These are phyloP conservation scores for Elachura formosa DNA, from an alignment of 2,113 vertebrate species.

Conservation along the genomic window DNA sequence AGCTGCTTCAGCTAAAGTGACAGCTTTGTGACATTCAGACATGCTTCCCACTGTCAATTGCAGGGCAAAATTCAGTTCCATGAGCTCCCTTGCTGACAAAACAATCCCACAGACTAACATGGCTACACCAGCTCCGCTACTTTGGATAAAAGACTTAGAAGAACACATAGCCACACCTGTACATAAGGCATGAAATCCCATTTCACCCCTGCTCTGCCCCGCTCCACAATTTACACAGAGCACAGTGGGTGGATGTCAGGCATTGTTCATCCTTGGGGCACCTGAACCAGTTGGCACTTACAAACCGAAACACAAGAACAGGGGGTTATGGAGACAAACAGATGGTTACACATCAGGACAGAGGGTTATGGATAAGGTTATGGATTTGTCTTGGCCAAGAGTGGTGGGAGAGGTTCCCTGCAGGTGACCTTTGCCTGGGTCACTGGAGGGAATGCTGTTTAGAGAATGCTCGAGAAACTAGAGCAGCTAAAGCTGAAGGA, in stretches of 20 bases:
- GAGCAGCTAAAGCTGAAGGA: background rate
- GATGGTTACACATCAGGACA: background rate
- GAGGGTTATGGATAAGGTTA: background rate
- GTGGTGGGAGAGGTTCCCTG: background rate
- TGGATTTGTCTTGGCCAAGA: background rate
- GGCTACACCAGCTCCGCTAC: rapidly evolving
- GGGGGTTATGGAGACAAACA: background rate
- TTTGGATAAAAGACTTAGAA: background rate
- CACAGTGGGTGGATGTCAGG: rapidly evolving
- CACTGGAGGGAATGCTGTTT: background rate
- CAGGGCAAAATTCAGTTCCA: background rate
- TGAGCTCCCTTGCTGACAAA: background rate
- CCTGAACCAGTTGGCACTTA: background rate
- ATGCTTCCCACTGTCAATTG: background rate
- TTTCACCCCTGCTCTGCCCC: background rate
- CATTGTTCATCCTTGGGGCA: background rate
- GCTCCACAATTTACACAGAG: rapidly evolving
- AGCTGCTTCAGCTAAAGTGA: background rate
- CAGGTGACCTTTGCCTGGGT: background rate
- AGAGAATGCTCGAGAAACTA: too few relatives aligned
- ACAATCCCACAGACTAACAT: background rate
- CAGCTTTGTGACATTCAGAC: background rate
- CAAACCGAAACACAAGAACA: background rate
- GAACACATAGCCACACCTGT: background rate
- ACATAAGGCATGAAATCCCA: background rate